These are phyloP conservation scores for Varanus salvator DNA, from an alignment of 2,113 vertebrate species.

Conservation along the genomic window DNA sequence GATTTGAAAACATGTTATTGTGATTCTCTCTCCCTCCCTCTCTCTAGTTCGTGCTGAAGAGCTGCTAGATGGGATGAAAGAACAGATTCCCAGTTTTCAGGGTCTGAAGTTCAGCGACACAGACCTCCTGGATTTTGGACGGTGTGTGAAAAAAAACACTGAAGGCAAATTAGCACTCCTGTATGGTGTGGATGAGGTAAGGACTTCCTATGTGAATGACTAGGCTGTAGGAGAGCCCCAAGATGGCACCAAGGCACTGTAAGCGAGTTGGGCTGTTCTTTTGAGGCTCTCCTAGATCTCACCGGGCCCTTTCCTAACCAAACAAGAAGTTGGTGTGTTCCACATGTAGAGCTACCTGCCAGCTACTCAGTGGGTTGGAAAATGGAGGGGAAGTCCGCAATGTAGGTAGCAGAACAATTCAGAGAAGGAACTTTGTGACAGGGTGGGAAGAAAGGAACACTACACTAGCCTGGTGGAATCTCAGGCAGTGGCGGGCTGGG, in stretches of 20 bases:
- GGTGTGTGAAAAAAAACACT: constrained; percentile 79
- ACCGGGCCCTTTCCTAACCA: background rate
- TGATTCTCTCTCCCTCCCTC: constrained; percentile 1
- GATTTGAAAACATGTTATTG: background rate
- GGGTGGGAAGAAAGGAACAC: background rate
- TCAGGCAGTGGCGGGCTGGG: too few species aligned
- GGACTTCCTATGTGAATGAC: constrained; percentile 23
- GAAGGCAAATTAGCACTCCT: constrained; percentile 79
- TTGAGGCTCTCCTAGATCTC: background rate
- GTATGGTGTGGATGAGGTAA: constrained; percentile 94
- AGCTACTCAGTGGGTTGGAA: background rate
- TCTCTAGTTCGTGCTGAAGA: constrained; percentile 84
- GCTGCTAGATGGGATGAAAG: constrained; percentile 85
- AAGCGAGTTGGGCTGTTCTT: background rate
- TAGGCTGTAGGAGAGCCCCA: background rate
- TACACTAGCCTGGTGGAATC: background rate
- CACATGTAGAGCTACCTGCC: background rate
- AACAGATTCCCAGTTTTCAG: constrained; percentile 87
- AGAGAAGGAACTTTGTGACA: background rate
- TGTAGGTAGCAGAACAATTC: background rate
- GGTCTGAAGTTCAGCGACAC: constrained; percentile 90
- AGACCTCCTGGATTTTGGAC: constrained; percentile 92
- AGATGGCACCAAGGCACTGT: background rate
- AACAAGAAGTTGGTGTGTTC: background rate
- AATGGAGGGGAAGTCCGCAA: background rate